Base-by-base conservation (phyloP, 2,797 vertebrate genomes). In the Parotocinclus haroldoi region DNA sequence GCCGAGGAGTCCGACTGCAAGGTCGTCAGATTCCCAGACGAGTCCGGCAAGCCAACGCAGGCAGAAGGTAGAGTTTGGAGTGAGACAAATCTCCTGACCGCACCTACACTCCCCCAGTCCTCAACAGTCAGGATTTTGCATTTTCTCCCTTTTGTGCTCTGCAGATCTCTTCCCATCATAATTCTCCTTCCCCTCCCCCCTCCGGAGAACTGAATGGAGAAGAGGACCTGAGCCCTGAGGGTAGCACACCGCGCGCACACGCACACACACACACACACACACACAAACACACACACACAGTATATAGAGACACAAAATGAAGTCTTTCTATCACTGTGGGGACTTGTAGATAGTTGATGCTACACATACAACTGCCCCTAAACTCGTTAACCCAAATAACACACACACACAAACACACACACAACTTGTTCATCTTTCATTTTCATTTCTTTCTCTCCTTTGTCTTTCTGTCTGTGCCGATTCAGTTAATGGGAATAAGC, bases 401-500 rank as follows among this genome's bases (percentile, higher is more conserved):
- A 13, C 45, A 7, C 10, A 12, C 45, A 8, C 62, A 13, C 45
- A 13, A 10, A 7, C 10, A 12, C 45, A 8, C 62, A 12, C 62
- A 4, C 61, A 10, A 46, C 1, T 38, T 37, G 46, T 40, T 27
- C 18, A 8, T 44, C 11, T 42, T 19, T 11, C 3, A 6, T 48
- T 14, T 27, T 16, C n/a, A 37, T 19, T n/a, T 16, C 12, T 19
- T n/a, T 16, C 12, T 16, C 13, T 19, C 9, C 19, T 66, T 10
- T 52, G n/a, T 13, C 18, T 45, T 11, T 27, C 40, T 42, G 13
- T 19, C 11, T 40, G 14, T 7, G 48, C 27, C n/a, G 0, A 11
- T 1, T 48, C 83, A 98, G 85, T 96, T 71, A 98, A 98, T 75
- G 95, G 96, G 57, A 97, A 95, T 80, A 92, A 90, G 13, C 88